Percentiles rank a stretch among this genome's conserved stretches.
Evolutionary conservation across 1,140 invertebrate genomes (phyloP).

Genomic region (Hycleus phaleratus): DNA sequence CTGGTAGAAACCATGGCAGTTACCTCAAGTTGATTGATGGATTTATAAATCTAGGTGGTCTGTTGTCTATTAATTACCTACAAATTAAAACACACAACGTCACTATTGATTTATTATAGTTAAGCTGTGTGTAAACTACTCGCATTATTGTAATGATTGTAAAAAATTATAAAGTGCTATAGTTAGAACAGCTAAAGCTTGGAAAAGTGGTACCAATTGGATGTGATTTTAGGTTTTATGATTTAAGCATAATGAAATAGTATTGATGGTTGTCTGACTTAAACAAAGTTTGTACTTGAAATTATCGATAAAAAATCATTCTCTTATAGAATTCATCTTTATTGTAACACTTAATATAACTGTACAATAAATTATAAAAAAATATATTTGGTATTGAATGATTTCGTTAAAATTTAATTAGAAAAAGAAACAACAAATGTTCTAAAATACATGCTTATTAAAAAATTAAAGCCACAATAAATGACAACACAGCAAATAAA

Average conservation of each 20-base stretch:
- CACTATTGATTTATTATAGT: constrained; percentile 15
- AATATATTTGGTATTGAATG: constrained; percentile 3
- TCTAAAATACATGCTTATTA: constrained; percentile 9
- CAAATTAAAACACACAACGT: constrained; percentile 21
- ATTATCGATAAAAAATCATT: not conserved
- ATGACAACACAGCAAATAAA: constrained; percentile 58
- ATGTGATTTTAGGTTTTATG: too few species aligned
- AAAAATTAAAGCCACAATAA: constrained; percentile 51
- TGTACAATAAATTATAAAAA: constrained; percentile 3
- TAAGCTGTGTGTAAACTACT: not conserved
- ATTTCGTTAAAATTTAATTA: too few species aligned
- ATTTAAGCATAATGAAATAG: not conserved
- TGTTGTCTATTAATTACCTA: constrained; percentile 20
- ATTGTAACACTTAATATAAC: constrained; percentile 9
- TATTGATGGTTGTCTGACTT: constrained; percentile 12
- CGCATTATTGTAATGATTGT: constrained; percentile 4
- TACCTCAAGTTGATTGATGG: constrained; percentile 17
- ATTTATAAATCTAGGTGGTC: not conserved
- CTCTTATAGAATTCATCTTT: not conserved
- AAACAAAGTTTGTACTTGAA: not conserved
- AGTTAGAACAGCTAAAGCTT: constrained; percentile 2
- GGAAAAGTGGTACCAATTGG: too few species aligned
- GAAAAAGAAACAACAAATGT: too few species aligned
- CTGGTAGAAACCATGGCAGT: constrained; percentile 20
- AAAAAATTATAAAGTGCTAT: constrained; percentile 3